Base-by-base conservation (phyloP, 2,888 invertebrate species). In the Apamea crenata region DNA sequence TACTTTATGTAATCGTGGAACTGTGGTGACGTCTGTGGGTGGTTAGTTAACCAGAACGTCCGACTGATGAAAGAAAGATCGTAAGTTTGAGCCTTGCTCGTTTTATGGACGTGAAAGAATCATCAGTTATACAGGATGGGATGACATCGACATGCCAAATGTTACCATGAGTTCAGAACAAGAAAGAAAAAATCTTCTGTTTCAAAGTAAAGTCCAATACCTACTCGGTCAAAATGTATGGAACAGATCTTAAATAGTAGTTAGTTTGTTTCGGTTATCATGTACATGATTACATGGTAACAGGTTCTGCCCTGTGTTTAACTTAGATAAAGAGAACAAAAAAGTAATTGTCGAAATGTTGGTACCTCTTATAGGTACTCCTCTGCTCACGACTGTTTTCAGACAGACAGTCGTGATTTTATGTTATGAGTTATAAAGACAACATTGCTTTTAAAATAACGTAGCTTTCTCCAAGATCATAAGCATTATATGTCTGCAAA, bases 401-500 rank as follows among this genome's bases (percentile, higher is more conserved):
- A n/a, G n/a, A n/a, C n/a, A n/a, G n/a, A n/a, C n/a, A n/a, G n/a
- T n/a, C n/a, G 8, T 50, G 8, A 47, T 50, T 8, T 50, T 16
- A 70, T 32, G 25, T n/a, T 18, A 29, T 21, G 21, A 16, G 2
- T 18, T 10, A 56, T 18, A 59, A 21, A 63, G 18, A 18, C 6
- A n/a, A 59, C 25, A 53, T 36, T 2, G 8, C 59, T 25, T 29
- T 29, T 14, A 59, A 59, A 67, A 47, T 63, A 40, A 47, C 14
- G 56, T n/a, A n/a, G 5, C 50, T 80, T n/a, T 44, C 70, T 29
- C 16, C 59, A 32, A 56, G 36, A 56, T 66, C 59, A 70, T 66
- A 67, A 77, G 53, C 70, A 21, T 76, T 18, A 83, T 25, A 36
- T 71, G 12, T 76, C 47, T 50, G n/a, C 78, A 72, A 77, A 86